Percentiles rank a stretch among this genome's conserved stretches.
Conservation (phyloP, 2,113 vertebrate genomes). For the Gymnobelideus leadbeateri region DNA sequence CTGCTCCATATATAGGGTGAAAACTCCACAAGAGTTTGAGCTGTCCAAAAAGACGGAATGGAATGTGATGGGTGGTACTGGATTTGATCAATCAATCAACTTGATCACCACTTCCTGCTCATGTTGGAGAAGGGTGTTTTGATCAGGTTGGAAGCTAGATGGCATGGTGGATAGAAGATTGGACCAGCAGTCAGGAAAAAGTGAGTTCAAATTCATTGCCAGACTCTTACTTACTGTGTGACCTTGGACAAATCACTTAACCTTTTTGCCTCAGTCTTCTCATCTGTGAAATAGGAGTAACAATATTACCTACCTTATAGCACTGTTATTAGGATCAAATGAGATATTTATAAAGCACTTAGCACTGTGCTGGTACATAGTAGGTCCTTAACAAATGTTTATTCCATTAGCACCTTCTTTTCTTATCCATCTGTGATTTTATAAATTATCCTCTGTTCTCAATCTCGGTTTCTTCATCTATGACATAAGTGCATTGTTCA, state of each 20-base stretch:
- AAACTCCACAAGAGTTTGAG: not conserved
- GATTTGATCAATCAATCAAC: not conserved
- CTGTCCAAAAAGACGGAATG: not conserved
- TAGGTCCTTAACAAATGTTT: not conserved
- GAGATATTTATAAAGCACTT: not conserved
- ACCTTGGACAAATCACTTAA: not conserved
- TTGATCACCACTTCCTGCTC: not conserved
- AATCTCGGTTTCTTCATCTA: not conserved
- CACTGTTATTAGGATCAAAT: not conserved
- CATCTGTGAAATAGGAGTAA: not conserved
- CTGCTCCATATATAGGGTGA: not conserved
- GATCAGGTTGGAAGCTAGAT: not conserved
- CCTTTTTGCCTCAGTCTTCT: not conserved
- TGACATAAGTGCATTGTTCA: not conserved
- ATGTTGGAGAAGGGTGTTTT: not conserved
- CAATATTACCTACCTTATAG: not conserved
- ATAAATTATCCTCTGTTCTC: not conserved
- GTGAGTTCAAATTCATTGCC: not conserved
- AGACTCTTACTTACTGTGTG: not conserved
- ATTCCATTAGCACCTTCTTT: not conserved
- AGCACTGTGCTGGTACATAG: not conserved
- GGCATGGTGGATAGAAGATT: not conserved
- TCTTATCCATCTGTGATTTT: not conserved
- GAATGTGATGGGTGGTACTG: not conserved
- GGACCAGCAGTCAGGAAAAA: not conserved